Base-by-base conservation (phyloP, 2,888 invertebrate species). In the Adelognathus sp. region DNA sequence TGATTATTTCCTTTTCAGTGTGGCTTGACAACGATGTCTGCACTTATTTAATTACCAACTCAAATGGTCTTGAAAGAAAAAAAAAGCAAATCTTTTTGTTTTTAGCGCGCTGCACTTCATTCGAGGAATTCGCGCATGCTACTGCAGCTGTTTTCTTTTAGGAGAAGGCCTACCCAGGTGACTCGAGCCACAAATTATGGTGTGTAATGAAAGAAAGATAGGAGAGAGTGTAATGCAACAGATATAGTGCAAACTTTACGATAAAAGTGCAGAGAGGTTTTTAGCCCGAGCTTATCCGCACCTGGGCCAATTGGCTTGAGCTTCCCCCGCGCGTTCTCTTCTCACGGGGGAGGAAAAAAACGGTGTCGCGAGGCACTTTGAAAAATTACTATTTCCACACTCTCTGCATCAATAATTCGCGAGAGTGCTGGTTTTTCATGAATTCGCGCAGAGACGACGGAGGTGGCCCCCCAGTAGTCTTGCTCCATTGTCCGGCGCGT, bases 231-330 rank as follows among this genome's bases (percentile, higher is more conserved):
- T 16, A 16, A 61, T 36, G 11, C 36, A n/a, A 50, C 14, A 58
- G 56, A 21, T 44, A 50, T 36, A 33, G 18, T 31, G 4, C 27
- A 3, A 56, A 46, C 41, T 76, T 71, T 21, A 18, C 11, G 16
- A 60, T 46, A 11, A 64, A 78, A 73, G 78, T 74, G 60, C 31
- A n/a, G 6, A n/a, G 36, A 72, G 72, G 72, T 78, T 78, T 78
- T 78, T 74, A 78, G 64, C 64, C 54, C 41, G 58, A n/a, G 67
- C 36, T 66, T 33, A 60, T 60, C 31, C 64, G 46, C 78, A 78
- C 78, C 78, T 78, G 78, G 7, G 69, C 33, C 69, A 78, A 77
- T 81, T 82, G 81, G 79, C 69, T 69, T 76, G 24, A 78, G 70
- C 56, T 52, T 54, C 52, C 54, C 56, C 21, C 16, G 18, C 56